Evolutionary conservation across 2,888 invertebrate species (phyloP).

Genomic region (Scaptomyza parva): DNA sequence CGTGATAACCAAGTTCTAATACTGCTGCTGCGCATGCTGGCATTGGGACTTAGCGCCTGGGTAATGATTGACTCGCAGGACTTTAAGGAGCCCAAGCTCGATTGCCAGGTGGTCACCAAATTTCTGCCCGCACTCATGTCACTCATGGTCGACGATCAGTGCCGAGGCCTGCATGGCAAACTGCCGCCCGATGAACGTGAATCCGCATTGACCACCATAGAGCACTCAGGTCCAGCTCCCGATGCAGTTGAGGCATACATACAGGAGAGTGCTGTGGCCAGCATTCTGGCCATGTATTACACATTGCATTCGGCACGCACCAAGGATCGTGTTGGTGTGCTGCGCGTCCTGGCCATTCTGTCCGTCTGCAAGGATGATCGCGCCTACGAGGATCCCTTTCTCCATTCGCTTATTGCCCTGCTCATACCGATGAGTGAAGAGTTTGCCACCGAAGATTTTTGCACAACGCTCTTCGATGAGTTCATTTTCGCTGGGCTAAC

Average conservation of each 20-base stretch:
- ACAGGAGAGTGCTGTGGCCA: conserved; percentile 95
- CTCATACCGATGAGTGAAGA: conserved; percentile 96
- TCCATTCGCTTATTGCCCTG: conserved; percentile 93
- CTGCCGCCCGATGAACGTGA: conserved; percentile 97
- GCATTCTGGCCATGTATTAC: conserved; percentile 97
- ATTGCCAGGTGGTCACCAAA: conserved; percentile 96
- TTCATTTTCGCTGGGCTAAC: conserved; percentile 96
- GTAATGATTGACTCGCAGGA: conserved; percentile 98
- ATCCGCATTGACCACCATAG: conserved; percentile 96
- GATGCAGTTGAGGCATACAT: conserved; percentile 97
- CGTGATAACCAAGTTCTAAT: conserved; percentile 95
- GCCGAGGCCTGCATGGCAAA: conserved; percentile 92
- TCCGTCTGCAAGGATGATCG: conserved; percentile 96
- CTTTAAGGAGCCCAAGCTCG: conserved; percentile 97
- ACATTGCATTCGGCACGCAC: conserved; percentile 94
- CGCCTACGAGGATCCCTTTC: conserved; percentile 97
- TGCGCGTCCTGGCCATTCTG: conserved; percentile 94
- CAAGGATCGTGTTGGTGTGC: conserved; percentile 91
- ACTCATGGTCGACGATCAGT: conserved; percentile 95
- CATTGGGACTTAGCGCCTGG: conserved; percentile 97
- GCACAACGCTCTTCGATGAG: conserved; percentile 97
- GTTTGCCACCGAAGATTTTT: conserved; percentile 96
- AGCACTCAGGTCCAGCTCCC: conserved; percentile 96
- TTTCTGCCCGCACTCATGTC: conserved; percentile 97
- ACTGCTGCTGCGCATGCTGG: conserved; percentile 94